Percentiles rank a stretch among this genome's conserved stretches.
phyloP scores from a whole-genome alignment of 2,113 vertebrate genomes.

The Phylloscopus whistleri region DNA sequence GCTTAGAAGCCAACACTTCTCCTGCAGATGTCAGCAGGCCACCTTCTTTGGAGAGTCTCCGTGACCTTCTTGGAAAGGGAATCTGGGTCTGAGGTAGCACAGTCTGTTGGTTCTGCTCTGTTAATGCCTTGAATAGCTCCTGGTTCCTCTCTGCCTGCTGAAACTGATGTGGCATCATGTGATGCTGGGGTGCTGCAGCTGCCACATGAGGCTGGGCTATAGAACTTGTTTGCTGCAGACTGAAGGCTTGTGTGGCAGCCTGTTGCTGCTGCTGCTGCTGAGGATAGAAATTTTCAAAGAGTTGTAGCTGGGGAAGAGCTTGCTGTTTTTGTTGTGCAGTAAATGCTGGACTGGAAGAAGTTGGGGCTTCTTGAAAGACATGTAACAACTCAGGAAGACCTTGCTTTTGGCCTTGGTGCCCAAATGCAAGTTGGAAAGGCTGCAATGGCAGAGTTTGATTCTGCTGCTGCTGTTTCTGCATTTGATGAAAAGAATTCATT shows the following conservation, averaged over 20 bases:
- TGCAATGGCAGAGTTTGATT: conserved; percentile 86
- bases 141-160: conserved; percentile 77
- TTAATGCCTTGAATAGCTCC: conserved; percentile 75
- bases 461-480: conserved; percentile 79
- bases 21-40: conserved; percentile 73
- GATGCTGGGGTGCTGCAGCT: conserved; percentile 78
- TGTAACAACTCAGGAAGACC: conserved; percentile 84
- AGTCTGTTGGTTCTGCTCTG: conserved; percentile 77
- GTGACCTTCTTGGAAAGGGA: conserved; percentile 86
- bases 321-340: conserved; percentile 73
- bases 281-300: conserved; percentile 82
- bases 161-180: conserved; percentile 73
- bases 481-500: conserved; percentile 77
- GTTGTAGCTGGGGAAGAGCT: conserved; percentile 77
- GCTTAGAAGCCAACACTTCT: conserved; percentile 66
- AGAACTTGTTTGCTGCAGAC: conserved; percentile 62
- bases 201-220: conserved; percentile 74
- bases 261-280: conserved; percentile 79
- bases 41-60: conserved; percentile 92
- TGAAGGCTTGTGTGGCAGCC: conserved; percentile 66
- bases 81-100: conserved; percentile 80
- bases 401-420: conserved; percentile 88
- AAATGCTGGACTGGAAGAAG: conserved; percentile 65
- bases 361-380: conserved; percentile 82
- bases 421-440: conserved; percentile 94